phyloP scores from a whole-genome alignment of 1,140 invertebrate species.

The Eupristina koningsbergeri region DNA sequence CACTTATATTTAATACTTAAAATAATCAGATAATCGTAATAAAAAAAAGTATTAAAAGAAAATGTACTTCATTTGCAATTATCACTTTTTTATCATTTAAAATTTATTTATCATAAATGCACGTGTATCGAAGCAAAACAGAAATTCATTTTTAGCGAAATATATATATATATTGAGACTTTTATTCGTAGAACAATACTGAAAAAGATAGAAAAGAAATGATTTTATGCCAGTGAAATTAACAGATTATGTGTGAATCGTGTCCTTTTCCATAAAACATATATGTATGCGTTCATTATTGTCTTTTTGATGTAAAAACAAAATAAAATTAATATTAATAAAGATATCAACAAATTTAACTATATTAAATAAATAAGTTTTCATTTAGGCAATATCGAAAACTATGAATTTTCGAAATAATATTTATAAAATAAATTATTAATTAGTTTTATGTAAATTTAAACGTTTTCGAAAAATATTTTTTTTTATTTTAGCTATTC shows the following conservation, averaged over 20 bases:
- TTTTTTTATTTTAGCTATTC: too few relatives aligned
- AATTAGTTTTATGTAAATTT: not conserved
- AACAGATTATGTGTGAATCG: not conserved
- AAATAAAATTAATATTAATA: not conserved
- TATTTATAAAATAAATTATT: not conserved
- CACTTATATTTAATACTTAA: too few relatives aligned
- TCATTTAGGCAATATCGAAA: not conserved
- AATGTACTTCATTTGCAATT: not conserved
- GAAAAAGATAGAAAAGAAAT: not conserved
- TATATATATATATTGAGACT: not conserved
- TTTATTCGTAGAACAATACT: not conserved
- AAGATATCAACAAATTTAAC: not conserved
- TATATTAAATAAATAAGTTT: not conserved
- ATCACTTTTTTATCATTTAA: conserved; percentile 15
- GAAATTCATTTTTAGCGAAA: not conserved
- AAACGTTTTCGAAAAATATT: not conserved
- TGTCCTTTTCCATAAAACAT: conserved; percentile 6
- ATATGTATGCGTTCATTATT: not conserved
- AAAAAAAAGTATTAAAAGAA: not conserved
- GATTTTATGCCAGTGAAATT: not conserved
- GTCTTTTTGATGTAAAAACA: not conserved
- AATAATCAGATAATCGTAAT: not conserved
- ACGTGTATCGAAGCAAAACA: not conserved
- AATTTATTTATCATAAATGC: not conserved
- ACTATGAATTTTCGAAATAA: not conserved